These are phyloP conservation scores for Centrocercus urophasianus DNA, from an alignment of 2,113 vertebrate genomes.

Conservation along the genomic window DNA sequence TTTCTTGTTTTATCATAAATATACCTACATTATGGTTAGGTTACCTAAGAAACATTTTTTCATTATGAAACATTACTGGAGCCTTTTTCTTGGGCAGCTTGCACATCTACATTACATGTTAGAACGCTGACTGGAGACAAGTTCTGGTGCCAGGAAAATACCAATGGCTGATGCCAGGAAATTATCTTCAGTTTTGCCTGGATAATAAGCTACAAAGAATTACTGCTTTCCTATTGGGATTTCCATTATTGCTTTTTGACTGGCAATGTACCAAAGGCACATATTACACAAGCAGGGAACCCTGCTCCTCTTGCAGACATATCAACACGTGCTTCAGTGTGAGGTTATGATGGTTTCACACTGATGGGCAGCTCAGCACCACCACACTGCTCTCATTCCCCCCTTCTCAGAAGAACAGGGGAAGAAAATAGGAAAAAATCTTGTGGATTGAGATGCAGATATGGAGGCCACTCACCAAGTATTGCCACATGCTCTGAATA, in stretches of 20 bases:
- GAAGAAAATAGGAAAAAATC: not conserved
- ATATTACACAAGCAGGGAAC: not conserved
- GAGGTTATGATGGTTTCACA: not conserved
- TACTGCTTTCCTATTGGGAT: slow-evolving; percentile 45
- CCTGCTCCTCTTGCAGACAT: not conserved
- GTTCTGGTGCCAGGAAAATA: slow-evolving; percentile 1
- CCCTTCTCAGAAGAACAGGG: not conserved
- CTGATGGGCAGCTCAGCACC: not conserved
- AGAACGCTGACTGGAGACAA: not conserved
- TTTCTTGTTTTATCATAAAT: not conserved
- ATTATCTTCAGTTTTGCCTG: slow-evolving; percentile 26
- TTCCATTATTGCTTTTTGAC: slow-evolving; percentile 43
- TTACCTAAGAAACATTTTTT: not conserved
- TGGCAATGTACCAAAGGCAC: slow-evolving; percentile 53
- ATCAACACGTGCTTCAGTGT: not conserved
- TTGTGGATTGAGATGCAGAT: not conserved
- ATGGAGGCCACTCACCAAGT: not conserved
- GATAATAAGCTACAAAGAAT: slow-evolving; percentile 30
- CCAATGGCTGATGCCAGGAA: slow-evolving; percentile 21
- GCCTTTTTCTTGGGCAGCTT: not conserved
- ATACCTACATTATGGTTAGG: not conserved
- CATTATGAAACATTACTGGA: not conserved
- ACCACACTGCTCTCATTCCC: not conserved
- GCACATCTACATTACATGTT: not conserved
- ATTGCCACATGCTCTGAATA: not conserved